Evolutionary conservation across 2,888 invertebrate genomes (phyloP), one percentile per base, ranked within the genome.

Genomic region (Cosmorhoe ocellata): DNA sequence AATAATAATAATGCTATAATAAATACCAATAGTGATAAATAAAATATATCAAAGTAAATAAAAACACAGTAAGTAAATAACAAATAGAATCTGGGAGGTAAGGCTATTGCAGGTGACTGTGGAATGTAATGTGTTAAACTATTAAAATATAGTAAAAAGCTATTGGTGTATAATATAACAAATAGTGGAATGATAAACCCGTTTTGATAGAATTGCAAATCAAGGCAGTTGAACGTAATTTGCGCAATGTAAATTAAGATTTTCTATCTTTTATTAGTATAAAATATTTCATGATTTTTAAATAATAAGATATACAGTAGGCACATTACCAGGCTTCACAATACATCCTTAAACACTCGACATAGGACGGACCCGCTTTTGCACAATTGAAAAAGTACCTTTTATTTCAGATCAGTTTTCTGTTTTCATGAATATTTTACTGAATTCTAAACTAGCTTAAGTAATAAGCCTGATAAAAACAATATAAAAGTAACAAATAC

Each of bases 321-420:
- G 88, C 87, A 88, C 88, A 67, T 74, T 64, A 73, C 86, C 86
- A 86, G 87, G 86, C 86, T 87, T 42, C 8, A 33, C 1, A 14
- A 63, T 75, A 62, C 32, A 12, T 30, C 28, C 63, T 62, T 61
- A 57, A 64, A 63, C 50, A 60, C 58, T 56, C 48, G 32, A n/a
- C 26, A 72, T 71, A 79, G 87, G 88, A 87, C 88, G 88, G 88
- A 86, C 71, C 64, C 82, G 81, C 84, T 81, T 76, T 68, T 66
- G 58, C 69, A 10, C 26, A 41, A 24, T 11, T 13, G 7, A 36
- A 12, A 11, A 37, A 37, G 3, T 8, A n/a, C n/a, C n/a, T n/a
- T n/a, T n/a, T n/a, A n/a, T n/a, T n/a, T n/a, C n/a, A n/a, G n/a
- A n/a, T n/a, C n/a, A n/a, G n/a, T n/a, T n/a, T n/a, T n/a, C n/a